Base-by-base conservation (phyloP, 1,140 invertebrate genomes). In the Batillaria attramentaria region DNA sequence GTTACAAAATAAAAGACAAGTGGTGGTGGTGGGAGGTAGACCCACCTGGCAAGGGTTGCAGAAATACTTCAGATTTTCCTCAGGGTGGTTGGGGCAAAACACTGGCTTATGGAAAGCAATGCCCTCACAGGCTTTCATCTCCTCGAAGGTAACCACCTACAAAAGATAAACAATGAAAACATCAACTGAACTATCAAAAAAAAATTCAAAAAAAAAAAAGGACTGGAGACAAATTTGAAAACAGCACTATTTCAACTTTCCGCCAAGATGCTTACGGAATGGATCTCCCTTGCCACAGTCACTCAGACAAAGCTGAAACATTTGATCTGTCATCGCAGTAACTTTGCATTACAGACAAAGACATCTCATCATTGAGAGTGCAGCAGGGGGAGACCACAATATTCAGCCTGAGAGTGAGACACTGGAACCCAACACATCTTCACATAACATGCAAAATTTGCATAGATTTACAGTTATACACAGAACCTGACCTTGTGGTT, bases 1-100 rank as follows among this genome's bases (percentile, higher is more conserved):
- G 24, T 35, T 0, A 41, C 33, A 20, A 43, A 16, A 6, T 28
- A 41, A 33, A 43, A 35, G 20, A 41, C 2, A 41, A 50, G n/a
- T n/a, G n/a, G n/a, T n/a, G n/a, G n/a, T n/a, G n/a, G n/a, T n/a
- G n/a, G n/a, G n/a, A n/a, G 50, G 50, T n/a, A 42, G 6, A 72
- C n/a, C 50, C 81, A 90, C 89, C 81, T 95, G 94, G 91, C 98
- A 99, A 18, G 95, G 95, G 81, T 95, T 94, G 89, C 98, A 99
- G 88, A 95, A 99, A 86, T 95, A 98, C 90, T 97, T 97, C 3
- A 99, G 90, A 90, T 97, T 96, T 88, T 90, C 88, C 33, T 93
- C 94, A 90, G 96, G 97, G 92, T 97, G 97, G 79, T 94, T 93
- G 3, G 93, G 92, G 90, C 96, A 97, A 62, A 86, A 86, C 77